Evolutionary conservation across 2,113 vertebrate genomes (phyloP).

Genomic region (Etheostoma spectabile): DNA sequence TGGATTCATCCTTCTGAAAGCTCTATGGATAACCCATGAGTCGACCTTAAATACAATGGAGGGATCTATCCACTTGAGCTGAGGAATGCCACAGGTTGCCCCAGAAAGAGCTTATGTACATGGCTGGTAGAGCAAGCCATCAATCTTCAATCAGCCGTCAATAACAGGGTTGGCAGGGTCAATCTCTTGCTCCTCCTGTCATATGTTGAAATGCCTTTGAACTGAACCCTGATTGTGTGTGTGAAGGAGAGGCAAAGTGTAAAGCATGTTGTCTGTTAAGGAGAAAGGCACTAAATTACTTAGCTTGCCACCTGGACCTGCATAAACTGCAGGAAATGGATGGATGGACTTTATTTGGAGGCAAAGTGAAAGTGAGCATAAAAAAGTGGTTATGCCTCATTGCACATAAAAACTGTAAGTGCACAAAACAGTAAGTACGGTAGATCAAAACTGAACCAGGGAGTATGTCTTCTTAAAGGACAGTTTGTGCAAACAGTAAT

Average conservation of each 20-base stretch:
- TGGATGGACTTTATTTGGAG: background rate
- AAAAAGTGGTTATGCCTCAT: background rate
- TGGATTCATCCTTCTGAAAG: background rate
- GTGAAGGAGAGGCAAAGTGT: background rate
- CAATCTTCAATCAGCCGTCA: no score
- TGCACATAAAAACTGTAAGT: background rate
- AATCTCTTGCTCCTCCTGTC: background rate
- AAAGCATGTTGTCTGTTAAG: background rate
- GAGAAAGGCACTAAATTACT: background rate
- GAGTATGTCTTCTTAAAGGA: background rate
- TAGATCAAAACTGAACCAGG: background rate
- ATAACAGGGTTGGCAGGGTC: conserved; percentile 8
- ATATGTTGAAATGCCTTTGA: conserved; percentile 7
- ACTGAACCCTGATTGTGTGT: background rate
- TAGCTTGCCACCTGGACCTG: background rate
- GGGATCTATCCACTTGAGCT: conserved; percentile 11
- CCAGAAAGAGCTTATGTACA: background rate
- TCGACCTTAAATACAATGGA: background rate
- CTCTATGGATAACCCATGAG: background rate
- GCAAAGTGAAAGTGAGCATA: background rate
- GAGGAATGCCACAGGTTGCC: conserved; percentile 7
- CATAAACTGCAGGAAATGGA: conserved; percentile 3
- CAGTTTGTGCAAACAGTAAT: background rate
- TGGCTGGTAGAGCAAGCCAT: background rate
- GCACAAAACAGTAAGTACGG: background rate